These are phyloP conservation scores for Trissoscelio sp. DNA, from an alignment of 2,888 invertebrate genomes.

Conservation along the genomic window DNA sequence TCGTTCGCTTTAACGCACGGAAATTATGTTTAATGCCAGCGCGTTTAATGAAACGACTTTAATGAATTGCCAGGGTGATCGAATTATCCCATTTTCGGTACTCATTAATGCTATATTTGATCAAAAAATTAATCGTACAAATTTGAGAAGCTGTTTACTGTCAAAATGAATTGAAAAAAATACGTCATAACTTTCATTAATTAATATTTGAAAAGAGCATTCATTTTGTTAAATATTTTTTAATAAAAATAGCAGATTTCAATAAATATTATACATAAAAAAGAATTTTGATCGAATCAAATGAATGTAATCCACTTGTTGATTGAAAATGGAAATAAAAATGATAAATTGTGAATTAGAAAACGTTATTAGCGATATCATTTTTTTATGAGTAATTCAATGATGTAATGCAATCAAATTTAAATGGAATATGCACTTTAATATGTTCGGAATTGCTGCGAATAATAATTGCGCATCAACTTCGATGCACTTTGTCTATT, in stretches of 20 bases:
- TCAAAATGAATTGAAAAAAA: no score
- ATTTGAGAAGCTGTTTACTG: no score
- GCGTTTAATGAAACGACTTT: slow-evolving; percentile 31
- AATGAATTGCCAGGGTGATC: slow-evolving; percentile 1
- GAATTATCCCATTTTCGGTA: slow-evolving; percentile 8
- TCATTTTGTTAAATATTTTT: no score
- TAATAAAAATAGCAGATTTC: no score
- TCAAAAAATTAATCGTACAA: no score
- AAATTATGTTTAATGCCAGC: slow-evolving; percentile 35
- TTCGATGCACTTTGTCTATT: slow-evolving; percentile 51
- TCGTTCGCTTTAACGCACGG: slow-evolving; percentile 30
- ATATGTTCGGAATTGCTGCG: slow-evolving; percentile 24
- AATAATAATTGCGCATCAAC: slow-evolving; percentile 39
- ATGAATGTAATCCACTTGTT: neutral
- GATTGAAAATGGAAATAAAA: neutral
- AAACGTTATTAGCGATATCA: neutral
- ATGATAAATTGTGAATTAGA: neutral
- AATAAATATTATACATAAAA: no score
- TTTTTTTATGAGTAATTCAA: slow-evolving; percentile 23
- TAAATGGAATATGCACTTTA: slow-evolving; percentile 39
- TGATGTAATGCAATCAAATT: slow-evolving; percentile 37
- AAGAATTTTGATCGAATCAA: no score
- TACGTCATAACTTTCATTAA: no score
- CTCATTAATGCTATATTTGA: neutral
- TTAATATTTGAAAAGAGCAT: no score